These are phyloP conservation scores for Argynnis bischoffii DNA, from an alignment of 2,888 invertebrate species.

Conservation along the genomic window DNA sequence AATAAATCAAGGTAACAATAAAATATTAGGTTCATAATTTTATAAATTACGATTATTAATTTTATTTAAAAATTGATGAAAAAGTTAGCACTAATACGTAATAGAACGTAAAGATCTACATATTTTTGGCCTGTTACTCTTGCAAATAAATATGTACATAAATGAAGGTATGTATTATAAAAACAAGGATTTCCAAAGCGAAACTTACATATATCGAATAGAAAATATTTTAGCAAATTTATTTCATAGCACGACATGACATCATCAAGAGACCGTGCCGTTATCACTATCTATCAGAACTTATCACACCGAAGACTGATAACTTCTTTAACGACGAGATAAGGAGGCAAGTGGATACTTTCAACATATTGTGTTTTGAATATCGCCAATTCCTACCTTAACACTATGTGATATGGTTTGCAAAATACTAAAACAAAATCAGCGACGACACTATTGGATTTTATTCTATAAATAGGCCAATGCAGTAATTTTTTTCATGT, in stretches of 20 bases:
- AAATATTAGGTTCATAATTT: too few species aligned
- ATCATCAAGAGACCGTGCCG: constrained; percentile 39
- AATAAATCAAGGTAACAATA: too few species aligned
- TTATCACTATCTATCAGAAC: constrained; percentile 42
- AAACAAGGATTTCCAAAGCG: too few species aligned
- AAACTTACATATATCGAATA: background rate
- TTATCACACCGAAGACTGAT: constrained; percentile 45
- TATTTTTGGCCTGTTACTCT: too few species aligned
- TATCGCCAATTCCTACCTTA: constrained; percentile 18
- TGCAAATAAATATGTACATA: too few species aligned
- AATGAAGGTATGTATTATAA: too few species aligned
- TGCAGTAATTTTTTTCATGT: constrained; percentile 5
- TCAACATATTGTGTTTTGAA: constrained; percentile 32
- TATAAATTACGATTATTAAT: too few species aligned
- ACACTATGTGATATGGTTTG: background rate
- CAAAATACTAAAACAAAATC: background rate
- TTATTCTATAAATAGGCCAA: constrained; percentile 10
- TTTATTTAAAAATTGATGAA: too few species aligned
- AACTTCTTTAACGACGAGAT: constrained; percentile 44
- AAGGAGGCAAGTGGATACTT: constrained; percentile 43
- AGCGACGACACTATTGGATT: constrained; percentile 4
- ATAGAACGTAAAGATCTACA: too few species aligned
- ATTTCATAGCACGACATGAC: constrained; percentile 21
- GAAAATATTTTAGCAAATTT: constrained; percentile 3
- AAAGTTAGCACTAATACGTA: too few species aligned